These are phyloP conservation scores for Aplocera efformata DNA, from an alignment of 2,888 invertebrate species.

Conservation along the genomic window DNA sequence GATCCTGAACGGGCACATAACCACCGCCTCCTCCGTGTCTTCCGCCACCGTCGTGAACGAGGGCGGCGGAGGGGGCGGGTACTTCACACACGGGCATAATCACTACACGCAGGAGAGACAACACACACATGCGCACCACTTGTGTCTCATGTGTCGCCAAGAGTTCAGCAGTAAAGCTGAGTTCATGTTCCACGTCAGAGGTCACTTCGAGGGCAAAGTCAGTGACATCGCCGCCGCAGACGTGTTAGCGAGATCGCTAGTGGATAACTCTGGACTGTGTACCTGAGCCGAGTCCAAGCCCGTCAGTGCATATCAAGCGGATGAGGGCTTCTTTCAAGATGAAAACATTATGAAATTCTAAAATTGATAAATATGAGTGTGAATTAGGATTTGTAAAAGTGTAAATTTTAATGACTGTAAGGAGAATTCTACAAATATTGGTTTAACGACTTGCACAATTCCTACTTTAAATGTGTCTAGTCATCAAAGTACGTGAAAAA, in stretches of 20 bases:
- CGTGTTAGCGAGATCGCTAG: constrained; percentile 72
- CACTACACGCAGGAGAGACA: constrained; percentile 72
- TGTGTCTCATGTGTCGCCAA: constrained; percentile 84
- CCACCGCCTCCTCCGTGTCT: constrained; percentile 68
- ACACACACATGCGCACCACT: constrained; percentile 73
- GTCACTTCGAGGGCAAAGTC: constrained; percentile 82
- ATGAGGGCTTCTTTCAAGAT: constrained; percentile 66
- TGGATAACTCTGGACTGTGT: constrained; percentile 77
- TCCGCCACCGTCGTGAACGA: constrained; percentile 72
- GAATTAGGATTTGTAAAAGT: no score
- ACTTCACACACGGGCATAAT: constrained; percentile 72
- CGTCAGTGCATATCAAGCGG: constrained; percentile 60
- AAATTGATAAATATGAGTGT: constrained; percentile 21
- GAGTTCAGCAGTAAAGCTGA: constrained; percentile 84
- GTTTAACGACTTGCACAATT: no score
- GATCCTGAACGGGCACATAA: constrained; percentile 69
- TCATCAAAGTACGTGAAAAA: no score
- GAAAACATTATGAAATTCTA: constrained; percentile 73
- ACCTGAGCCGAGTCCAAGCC: constrained; percentile 76
- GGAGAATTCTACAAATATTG: no score
- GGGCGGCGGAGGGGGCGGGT: constrained; percentile 52
- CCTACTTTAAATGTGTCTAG: no score
- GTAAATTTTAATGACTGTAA: no score
- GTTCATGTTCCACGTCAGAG: constrained; percentile 85
- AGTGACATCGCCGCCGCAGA: constrained; percentile 76